A percentile compares a stretch with the other conserved stretches of the same genome.
These are phyloP conservation scores for Lamellibrachia satsuma DNA, from an alignment of 2,888 invertebrate species.

Conservation along the genomic window DNA sequence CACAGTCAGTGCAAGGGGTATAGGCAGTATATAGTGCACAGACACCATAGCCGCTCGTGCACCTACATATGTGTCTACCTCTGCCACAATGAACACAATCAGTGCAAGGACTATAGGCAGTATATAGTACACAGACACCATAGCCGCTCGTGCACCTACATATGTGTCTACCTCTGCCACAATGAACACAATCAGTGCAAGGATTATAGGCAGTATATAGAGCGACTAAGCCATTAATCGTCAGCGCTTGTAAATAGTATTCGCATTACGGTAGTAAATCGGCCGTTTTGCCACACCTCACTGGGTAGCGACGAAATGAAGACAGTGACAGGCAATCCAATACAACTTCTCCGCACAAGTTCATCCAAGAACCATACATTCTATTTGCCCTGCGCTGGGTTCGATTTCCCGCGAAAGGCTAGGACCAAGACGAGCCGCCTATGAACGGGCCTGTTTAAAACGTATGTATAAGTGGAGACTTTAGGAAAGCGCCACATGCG, in stretches of 20 bases:
- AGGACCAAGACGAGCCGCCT: too few relatives aligned
- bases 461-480: too few relatives aligned
- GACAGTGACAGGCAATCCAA: neutral
- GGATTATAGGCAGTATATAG: neutral
- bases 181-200: neutral
- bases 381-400: too few relatives aligned
- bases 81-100: neutral
- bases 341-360: neutral
- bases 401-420: too few relatives aligned
- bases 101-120: neutral
- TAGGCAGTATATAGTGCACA: neutral
- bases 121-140: neutral
- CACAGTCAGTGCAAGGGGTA: neutral
- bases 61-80: neutral
- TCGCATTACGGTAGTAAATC: neutral
- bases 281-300: neutral
- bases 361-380: too few relatives aligned
- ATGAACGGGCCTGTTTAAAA: too few relatives aligned
- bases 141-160: neutral
- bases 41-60: neutral
- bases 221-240: neutral
- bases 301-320: too few relatives aligned
- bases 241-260: neutral
- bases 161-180: neutral
- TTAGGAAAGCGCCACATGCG: too few relatives aligned